phyloP scores from a whole-genome alignment of 92 coral and sea anemone genomes.

The Blastomussa wellsi region DNA sequence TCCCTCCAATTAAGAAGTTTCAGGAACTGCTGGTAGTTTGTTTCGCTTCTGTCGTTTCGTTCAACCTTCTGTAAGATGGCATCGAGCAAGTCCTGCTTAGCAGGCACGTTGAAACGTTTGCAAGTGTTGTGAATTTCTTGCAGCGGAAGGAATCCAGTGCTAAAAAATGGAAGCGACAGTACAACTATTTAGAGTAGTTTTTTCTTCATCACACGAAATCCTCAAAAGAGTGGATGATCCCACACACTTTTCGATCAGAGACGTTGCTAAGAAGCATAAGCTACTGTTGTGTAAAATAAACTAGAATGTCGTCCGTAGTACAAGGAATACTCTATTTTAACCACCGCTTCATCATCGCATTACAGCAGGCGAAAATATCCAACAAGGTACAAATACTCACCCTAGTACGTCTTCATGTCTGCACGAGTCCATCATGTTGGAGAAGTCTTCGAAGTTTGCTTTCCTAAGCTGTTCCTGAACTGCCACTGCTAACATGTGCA shows the following conservation, averaged over 20 bases:
- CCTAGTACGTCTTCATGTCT: constrained; percentile 86
- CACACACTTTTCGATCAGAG: not conserved
- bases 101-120: constrained; percentile 90
- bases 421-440: constrained; percentile 92
- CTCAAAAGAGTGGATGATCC: not conserved
- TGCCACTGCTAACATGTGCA: constrained; percentile 79
- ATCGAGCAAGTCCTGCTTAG: constrained; percentile 82
- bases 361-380: not conserved
- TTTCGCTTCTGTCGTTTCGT: constrained; percentile 69
- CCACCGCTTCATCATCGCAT: no score
- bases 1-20: constrained; percentile 94
- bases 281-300: not conserved
- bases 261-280: not conserved
- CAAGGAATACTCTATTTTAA: not conserved
- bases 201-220: not conserved
- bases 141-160: constrained; percentile 83
- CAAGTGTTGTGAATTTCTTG: constrained; percentile 90
- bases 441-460: constrained; percentile 96
- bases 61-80: constrained; percentile 74
- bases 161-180: not conserved
- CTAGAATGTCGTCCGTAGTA: not conserved
- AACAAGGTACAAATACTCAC: no score
- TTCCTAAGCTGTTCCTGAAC: constrained; percentile 95
- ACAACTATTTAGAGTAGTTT: no score
- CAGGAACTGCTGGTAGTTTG: constrained; percentile 82